Conservation (phyloP, 1,140 invertebrate genomes). For the Drosophila bipectinata region DNA sequence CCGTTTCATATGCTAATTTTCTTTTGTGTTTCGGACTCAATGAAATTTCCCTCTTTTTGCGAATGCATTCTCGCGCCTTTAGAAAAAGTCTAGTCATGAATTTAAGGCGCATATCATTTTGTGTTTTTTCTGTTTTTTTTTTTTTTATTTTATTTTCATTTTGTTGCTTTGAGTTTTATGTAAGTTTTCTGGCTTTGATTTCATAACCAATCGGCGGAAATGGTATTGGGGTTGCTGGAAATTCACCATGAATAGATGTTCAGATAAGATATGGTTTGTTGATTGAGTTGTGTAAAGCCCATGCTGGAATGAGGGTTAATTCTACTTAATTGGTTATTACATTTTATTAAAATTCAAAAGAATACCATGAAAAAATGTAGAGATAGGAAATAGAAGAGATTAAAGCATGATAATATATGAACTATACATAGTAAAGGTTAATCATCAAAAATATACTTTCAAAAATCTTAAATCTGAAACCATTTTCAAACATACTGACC, state of each 20-base stretch:
- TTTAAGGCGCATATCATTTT: conserved; percentile 70
- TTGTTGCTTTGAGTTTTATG: conserved; percentile 51
- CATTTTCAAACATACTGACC: too few relatives aligned
- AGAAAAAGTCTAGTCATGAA: conserved; percentile 16
- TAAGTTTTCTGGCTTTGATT: conserved; percentile 61
- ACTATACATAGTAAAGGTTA: too few relatives aligned
- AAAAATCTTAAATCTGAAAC: too few relatives aligned
- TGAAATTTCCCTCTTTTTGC: conserved; percentile 60
- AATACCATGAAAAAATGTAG: too few relatives aligned
- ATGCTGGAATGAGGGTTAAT: background rate
- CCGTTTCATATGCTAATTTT: conserved; percentile 40
- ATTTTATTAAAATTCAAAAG: background rate
- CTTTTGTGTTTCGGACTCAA: conserved; percentile 35
- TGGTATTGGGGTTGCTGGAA: conserved; percentile 60
- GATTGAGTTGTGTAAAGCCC: conserved; percentile 8
- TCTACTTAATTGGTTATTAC: background rate
- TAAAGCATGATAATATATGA: background rate
- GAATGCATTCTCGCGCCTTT: conserved; percentile 36
- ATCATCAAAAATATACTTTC: too few relatives aligned
- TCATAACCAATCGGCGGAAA: conserved; percentile 73
- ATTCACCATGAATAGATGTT: background rate
- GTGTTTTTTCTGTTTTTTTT: conserved; percentile 1
- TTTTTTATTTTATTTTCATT: background rate
- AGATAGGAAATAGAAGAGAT: background rate
- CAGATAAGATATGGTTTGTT: conserved; percentile 2